Percentiles rank a stretch among this genome's conserved stretches.
Evolutionary conservation across 2,797 vertebrate genomes (phyloP).

Genomic region (Picus viridis): DNA sequence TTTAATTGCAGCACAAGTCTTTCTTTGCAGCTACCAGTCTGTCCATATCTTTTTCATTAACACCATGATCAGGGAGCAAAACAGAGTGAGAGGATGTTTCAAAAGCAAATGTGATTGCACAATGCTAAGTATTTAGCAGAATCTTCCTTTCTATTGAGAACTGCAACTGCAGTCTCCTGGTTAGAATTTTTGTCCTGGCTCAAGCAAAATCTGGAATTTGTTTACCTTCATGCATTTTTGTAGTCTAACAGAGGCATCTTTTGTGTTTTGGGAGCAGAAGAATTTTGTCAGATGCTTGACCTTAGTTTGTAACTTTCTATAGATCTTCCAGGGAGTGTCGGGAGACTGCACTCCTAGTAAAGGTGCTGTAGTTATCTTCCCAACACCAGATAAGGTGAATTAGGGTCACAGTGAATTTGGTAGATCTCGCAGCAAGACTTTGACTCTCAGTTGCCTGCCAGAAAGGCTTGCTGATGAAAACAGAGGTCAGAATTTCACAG

Average conservation of each 20-base stretch:
- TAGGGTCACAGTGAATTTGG: background rate
- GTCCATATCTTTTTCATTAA: background rate
- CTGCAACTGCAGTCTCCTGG: background rate
- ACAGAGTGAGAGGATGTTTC: background rate
- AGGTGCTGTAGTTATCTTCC: background rate
- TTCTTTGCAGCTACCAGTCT: background rate
- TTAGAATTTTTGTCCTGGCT: background rate
- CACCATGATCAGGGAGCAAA: background rate
- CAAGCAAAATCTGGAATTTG: background rate
- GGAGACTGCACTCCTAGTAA: background rate
- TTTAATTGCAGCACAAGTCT: background rate
- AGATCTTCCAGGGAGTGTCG: background rate
- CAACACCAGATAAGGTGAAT: background rate
- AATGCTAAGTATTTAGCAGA: background rate
- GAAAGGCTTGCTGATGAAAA: slow-evolving; percentile 5
- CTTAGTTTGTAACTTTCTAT: background rate
- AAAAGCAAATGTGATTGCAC: background rate
- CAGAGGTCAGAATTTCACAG: slow-evolving; percentile 15
- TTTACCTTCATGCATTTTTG: background rate
- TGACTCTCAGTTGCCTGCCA: background rate
- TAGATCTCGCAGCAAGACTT: background rate
- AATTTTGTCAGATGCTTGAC: background rate
- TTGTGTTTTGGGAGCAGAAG: background rate
- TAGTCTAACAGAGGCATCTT: background rate
- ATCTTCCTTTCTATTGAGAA: background rate